Percentiles rank a stretch among this genome's conserved stretches.
Conservation (phyloP, 2,888 invertebrate species). For the Pyrocoelia pectoralis region DNA sequence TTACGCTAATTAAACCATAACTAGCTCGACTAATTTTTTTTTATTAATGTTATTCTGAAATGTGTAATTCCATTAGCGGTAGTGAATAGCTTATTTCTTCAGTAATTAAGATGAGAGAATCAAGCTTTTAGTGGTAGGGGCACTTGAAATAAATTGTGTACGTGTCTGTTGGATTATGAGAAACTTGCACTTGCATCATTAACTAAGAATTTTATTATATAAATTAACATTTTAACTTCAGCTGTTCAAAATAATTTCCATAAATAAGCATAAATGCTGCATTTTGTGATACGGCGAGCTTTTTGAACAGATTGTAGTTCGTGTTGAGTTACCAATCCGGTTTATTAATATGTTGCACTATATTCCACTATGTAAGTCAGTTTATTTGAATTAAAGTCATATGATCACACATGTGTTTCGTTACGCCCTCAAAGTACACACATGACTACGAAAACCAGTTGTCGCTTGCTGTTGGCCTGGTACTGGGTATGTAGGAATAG, state of each 20-base stretch:
- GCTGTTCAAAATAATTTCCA: constrained; percentile 25
- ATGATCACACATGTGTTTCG: constrained; percentile 38
- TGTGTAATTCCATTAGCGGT: neutral
- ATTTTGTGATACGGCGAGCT: constrained; percentile 9
- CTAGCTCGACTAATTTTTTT: too few relatives aligned
- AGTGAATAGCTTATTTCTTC: neutral
- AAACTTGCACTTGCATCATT: constrained; percentile 23
- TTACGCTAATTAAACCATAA: too few relatives aligned
- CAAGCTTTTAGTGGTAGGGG: neutral
- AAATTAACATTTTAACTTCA: constrained; percentile 30
- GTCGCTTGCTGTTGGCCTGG: constrained; percentile 45
- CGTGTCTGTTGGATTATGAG: constrained; percentile 9
- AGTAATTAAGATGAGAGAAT: neutral
- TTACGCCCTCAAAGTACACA: constrained; percentile 42
- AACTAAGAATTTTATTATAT: constrained; percentile 28
- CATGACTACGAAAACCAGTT: constrained; percentile 24
- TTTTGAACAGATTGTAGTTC: constrained; percentile 25
- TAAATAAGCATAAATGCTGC: constrained; percentile 24
- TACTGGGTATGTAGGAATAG: constrained; percentile 58
- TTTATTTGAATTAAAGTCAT: constrained; percentile 34
- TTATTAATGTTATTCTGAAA: too few relatives aligned
- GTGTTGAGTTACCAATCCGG: constrained; percentile 34
- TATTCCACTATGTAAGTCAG: constrained; percentile 26
- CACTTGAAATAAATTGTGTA: neutral
- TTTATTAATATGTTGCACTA: constrained; percentile 34